Evolutionary conservation across 2,888 invertebrate genomes (phyloP).

Genomic region (Capitulum mitella): DNA sequence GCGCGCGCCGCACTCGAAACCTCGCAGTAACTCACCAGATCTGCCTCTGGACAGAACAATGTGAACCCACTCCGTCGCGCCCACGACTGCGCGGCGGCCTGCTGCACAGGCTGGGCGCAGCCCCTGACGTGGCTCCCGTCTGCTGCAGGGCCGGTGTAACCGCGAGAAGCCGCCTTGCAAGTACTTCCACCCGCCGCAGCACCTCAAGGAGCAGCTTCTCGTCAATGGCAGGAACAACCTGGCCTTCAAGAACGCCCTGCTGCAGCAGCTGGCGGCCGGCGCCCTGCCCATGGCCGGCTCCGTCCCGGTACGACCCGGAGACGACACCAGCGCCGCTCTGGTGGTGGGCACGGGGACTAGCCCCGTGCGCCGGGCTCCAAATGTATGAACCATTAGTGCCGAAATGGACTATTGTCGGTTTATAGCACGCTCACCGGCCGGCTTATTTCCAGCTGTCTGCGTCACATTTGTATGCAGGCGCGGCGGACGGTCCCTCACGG

Average conservation of each 20-base stretch:
- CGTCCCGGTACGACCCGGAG: neutral
- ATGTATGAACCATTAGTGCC: neutral
- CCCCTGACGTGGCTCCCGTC: too few relatives aligned
- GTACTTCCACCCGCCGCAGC: conserved; percentile 99
- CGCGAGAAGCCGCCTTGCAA: conserved; percentile 99
- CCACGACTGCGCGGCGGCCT: neutral
- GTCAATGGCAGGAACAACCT: conserved; percentile 99
- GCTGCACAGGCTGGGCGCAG: conserved; percentile 39
- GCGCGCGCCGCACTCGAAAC: too few relatives aligned
- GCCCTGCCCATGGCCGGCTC: neutral
- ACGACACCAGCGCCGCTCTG: neutral
- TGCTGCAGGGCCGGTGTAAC: conserved; percentile 92
- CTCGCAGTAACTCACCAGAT: too few relatives aligned
- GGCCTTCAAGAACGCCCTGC: conserved; percentile 94
- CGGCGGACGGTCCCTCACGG: neutral
- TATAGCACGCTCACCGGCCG: neutral
- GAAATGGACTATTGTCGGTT: neutral
- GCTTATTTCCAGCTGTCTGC: neutral
- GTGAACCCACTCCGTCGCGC: too few relatives aligned
- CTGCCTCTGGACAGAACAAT: too few relatives aligned
- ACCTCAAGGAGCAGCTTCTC: conserved; percentile 98
- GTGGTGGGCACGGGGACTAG: too few relatives aligned
- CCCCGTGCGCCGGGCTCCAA: too few relatives aligned
- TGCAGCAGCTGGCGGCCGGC: conserved; percentile 45
- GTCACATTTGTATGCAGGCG: neutral